Evolutionary conservation across 2,888 invertebrate species (phyloP), one percentile per base, ranked within the genome.

Genomic region (Octodonta nipae): DNA sequence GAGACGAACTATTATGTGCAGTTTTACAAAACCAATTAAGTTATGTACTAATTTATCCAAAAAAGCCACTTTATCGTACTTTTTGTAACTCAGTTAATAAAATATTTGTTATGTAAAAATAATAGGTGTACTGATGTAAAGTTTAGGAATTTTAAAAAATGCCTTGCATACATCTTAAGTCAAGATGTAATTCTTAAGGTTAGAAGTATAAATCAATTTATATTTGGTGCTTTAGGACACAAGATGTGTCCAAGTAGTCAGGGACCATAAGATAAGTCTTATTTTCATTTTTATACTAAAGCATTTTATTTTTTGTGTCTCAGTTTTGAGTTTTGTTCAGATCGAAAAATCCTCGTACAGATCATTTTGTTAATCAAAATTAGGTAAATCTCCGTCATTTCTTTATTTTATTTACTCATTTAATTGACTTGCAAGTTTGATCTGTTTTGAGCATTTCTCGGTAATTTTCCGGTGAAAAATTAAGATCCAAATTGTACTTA

Each of bases 101-200:
- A n/a, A n/a, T n/a, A n/a, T n/a, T 22, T 11, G 22, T 22, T 22
- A 10, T 11, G 22, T 10, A 10, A 22, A 22, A 22, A 11, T 22
- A 22, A 22, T 22, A 22, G 22, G 11, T 11, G 22, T 22, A 22
- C 22, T 22, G 22, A 22, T 20, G 20, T 20, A 20, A 2, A 22
- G n/a, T 11, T 20, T 22, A 22, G 22, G 22, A 22, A 22, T 22
- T 22, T 10, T 10, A 22, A 22, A 22, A 22, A 22, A 22, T 33
- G 43, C 44, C 44, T 44, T 44, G 38, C 24, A 16, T 41, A 43
- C 47, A 46, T 49, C 49, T 46, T 40, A 33, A 24, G 17, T 22
- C 22, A 37, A 45, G 46, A 47, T 48, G 46, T 37, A 42, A 31
- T 40, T 41, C 38, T 42, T 37, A 45, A 45, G 42, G 44, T 41